A percentile compares a stretch with the other conserved stretches of the same genome.
Evolutionary conservation across 2,888 invertebrate genomes (phyloP).

Genomic region (Drosophila cognata): DNA sequence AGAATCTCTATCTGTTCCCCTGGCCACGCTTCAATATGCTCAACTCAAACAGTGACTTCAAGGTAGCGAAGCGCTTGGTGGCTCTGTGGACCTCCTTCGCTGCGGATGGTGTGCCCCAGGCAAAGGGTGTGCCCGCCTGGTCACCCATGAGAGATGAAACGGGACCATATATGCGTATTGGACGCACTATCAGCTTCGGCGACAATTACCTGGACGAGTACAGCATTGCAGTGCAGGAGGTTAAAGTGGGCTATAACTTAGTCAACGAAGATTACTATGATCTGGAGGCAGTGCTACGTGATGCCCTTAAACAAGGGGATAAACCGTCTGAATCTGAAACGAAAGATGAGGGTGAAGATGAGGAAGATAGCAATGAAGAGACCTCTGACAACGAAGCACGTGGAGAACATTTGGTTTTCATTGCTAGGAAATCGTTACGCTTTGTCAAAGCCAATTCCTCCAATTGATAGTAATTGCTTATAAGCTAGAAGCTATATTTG

Average conservation of each 20-base stretch:
- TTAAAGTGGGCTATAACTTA: constrained; percentile 72
- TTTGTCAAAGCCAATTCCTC: background rate
- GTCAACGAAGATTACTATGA: constrained; percentile 82
- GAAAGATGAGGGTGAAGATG: constrained; percentile 42
- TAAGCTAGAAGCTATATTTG: background rate
- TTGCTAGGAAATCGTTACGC: constrained; percentile 63
- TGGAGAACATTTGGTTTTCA: constrained; percentile 66
- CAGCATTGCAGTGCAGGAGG: constrained; percentile 77
- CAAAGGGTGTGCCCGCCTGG: constrained; percentile 79
- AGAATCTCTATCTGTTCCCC: constrained; percentile 87
- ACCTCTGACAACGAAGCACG: constrained; percentile 50
- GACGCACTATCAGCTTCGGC: constrained; percentile 71
- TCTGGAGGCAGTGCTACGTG: constrained; percentile 60
- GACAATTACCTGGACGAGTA: constrained; percentile 83
- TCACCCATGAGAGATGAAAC: constrained; percentile 80
- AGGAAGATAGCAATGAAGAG: constrained; percentile 34
- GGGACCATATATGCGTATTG: constrained; percentile 84
- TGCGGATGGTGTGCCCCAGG: constrained; percentile 77
- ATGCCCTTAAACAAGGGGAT: constrained; percentile 30
- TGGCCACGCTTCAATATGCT: constrained; percentile 81
- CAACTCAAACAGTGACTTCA: constrained; percentile 83
- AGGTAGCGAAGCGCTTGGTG: constrained; percentile 85
- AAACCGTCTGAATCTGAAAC: constrained; percentile 13
- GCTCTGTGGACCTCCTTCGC: constrained; percentile 85
- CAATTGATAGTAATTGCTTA: background rate